These are phyloP conservation scores for Aptenodytes patagonicus DNA, from an alignment of 2,113 vertebrate genomes.

Conservation along the genomic window DNA sequence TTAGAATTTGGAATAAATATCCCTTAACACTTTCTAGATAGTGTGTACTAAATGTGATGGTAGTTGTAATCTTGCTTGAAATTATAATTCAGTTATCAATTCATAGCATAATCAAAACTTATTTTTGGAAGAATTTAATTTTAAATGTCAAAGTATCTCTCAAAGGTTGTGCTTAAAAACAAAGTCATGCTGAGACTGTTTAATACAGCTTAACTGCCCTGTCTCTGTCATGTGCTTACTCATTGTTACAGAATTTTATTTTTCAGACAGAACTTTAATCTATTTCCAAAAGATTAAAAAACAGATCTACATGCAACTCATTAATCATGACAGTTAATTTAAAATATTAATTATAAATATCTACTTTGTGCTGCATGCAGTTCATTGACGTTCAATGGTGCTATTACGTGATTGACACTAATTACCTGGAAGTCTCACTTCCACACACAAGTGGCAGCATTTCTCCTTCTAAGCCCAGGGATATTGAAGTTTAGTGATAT, in stretches of 20 bases:
- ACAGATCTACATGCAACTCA: neutral
- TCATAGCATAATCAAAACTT: neutral
- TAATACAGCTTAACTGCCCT: neutral
- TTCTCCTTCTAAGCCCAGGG: neutral
- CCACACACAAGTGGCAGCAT: neutral
- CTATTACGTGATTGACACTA: neutral
- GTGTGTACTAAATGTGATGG: neutral
- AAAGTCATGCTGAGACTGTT: neutral
- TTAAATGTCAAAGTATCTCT: neutral
- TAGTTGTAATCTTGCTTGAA: neutral
- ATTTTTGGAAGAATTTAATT: neutral
- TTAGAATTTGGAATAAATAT: neutral
- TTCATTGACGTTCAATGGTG: neutral
- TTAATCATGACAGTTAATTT: neutral
- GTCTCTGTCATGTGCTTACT: neutral
- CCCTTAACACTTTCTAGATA: neutral
- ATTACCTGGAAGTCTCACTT: neutral
- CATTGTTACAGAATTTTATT: neutral
- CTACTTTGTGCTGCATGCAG: neutral
- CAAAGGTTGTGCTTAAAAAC: neutral
- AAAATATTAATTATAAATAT: neutral
- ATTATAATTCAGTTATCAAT: neutral
- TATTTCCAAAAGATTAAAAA: neutral
- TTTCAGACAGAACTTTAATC: neutral
- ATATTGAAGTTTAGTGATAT: neutral